Base-by-base conservation (phyloP, 2,797 vertebrate genomes). In the Sarcoramphus papa region DNA sequence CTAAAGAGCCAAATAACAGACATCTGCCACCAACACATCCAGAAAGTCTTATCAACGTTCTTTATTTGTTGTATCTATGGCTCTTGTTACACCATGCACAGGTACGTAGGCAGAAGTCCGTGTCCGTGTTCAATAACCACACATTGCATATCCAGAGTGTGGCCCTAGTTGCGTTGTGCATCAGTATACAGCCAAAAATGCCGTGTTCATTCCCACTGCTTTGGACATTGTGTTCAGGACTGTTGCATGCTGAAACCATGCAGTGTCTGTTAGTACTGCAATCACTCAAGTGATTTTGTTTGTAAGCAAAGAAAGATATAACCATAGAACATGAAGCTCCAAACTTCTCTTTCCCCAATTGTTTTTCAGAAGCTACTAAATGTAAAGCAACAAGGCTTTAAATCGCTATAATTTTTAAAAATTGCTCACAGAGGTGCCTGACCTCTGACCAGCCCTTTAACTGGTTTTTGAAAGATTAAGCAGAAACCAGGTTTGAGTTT, bases 201-300 rank as follows among this genome's bases (percentile, higher is more conserved):
- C 19, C 17, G 21, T 0, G 3, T 7, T 63, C 2, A 0, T 63
- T 31, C 15, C 33, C 24, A 10, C 37, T 20, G 20, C 60, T 77
- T 28, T 7, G 67, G 30, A 20, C 6, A 1, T 3, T 7, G 25
- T 12, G 13, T 10, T 62, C 19, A 45, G 59, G 18, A 13, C 10
- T 7, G 56, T 6, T 28, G 25, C 33, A 2, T 12, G 22, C 75
- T 62, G 57, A 9, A 17, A 24, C 33, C 16, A 2, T 9, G 30
- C 25, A 6, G n/a, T 14, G 23, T 8, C 22, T 68, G 2, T 1
- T 7, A 30, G 18, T 37, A 41, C 47, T 77, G 62, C 37, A 45
- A 4, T 53, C 33, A 15, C 43, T 43, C 2, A 0, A 33, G 25
- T 37, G 14, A 19, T 33, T 83, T 33, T 67, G 3, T 19, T 37